Percentiles rank a stretch among this genome's conserved stretches.
phyloP scores from a whole-genome alignment of 2,888 invertebrate species.

The Drosophila prolongata region DNA sequence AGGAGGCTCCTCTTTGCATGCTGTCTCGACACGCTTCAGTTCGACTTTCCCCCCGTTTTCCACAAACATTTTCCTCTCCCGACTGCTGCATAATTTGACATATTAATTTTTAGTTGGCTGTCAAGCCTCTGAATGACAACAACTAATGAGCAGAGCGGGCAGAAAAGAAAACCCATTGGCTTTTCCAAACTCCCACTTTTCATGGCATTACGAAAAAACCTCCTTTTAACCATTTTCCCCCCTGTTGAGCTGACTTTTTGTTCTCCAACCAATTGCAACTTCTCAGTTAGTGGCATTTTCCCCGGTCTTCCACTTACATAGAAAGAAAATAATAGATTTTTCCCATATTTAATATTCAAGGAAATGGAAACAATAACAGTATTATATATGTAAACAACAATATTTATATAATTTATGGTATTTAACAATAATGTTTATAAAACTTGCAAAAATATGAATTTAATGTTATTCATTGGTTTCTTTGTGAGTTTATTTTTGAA shows the following conservation, averaged over 20 bases:
- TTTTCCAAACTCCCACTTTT: background rate
- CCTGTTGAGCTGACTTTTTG: constrained; percentile 52
- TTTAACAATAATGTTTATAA: too few species aligned
- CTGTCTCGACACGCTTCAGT: constrained; percentile 65
- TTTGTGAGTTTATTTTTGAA: too few species aligned
- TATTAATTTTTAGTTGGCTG: constrained; percentile 70
- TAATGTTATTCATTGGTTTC: too few species aligned
- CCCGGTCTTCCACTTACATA: constrained; percentile 17
- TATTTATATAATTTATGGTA: too few species aligned
- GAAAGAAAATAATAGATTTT: background rate
- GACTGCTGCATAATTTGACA: constrained; percentile 72
- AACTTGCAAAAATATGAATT: too few species aligned
- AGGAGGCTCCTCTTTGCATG: constrained; percentile 43
- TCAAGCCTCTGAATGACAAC: constrained; percentile 63
- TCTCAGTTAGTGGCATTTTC: constrained; percentile 69
- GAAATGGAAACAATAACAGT: too few species aligned
- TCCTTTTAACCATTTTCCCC: constrained; percentile 48
- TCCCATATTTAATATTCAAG: too few species aligned
- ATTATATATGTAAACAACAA: too few species aligned
- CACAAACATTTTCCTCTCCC: constrained; percentile 3
- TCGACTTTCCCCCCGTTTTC: constrained; percentile 11
- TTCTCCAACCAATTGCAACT: constrained; percentile 33
- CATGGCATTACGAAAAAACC: constrained; percentile 14
- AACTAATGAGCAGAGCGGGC: constrained; percentile 51
- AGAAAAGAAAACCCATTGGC: constrained; percentile 5